A percentile compares a stretch with the other conserved stretches of the same genome.
Conservation (phyloP, 2,888 invertebrate genomes). For the Agrilus cyanescens region DNA sequence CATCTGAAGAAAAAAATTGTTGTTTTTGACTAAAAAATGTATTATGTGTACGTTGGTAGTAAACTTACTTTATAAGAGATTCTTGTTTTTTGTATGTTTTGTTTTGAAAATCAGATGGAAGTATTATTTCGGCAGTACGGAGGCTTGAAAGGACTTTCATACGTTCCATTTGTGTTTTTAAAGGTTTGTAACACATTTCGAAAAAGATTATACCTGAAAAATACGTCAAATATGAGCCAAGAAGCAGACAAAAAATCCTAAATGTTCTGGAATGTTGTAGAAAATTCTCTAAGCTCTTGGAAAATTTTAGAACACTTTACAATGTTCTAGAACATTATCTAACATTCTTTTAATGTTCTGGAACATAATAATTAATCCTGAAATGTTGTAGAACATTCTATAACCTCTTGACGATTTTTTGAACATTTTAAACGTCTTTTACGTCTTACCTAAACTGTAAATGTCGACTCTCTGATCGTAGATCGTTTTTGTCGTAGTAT, state of each 20-base stretch:
- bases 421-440: background rate
- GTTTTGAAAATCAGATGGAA: slow-evolving; percentile 58
- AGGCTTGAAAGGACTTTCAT: slow-evolving; percentile 63
- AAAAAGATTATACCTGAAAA: slow-evolving; percentile 79
- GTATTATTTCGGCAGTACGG: slow-evolving; percentile 51
- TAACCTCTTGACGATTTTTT: no score
- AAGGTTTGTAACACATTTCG: slow-evolving; percentile 85
- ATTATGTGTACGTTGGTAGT: no score
- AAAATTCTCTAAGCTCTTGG: no score
- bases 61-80: slow-evolving; percentile 47
- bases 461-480: slow-evolving; percentile 78
- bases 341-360: no score
- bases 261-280: no score
- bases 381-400: no score
- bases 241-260: background rate
- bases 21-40: background rate
- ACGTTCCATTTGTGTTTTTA: slow-evolving; percentile 83
- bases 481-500: slow-evolving; percentile 55
- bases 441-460: slow-evolving; percentile 49
- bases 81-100: slow-evolving; percentile 46
- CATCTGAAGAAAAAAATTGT: slow-evolving; percentile 36
- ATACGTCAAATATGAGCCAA: no score
- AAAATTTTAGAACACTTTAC: no score
- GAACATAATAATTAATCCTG: no score
- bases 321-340: no score